Evolutionary conservation across 2,113 vertebrate species (phyloP), one percentile per base, ranked within the genome.

Genomic region (Girardinichthys multiradiatus): DNA sequence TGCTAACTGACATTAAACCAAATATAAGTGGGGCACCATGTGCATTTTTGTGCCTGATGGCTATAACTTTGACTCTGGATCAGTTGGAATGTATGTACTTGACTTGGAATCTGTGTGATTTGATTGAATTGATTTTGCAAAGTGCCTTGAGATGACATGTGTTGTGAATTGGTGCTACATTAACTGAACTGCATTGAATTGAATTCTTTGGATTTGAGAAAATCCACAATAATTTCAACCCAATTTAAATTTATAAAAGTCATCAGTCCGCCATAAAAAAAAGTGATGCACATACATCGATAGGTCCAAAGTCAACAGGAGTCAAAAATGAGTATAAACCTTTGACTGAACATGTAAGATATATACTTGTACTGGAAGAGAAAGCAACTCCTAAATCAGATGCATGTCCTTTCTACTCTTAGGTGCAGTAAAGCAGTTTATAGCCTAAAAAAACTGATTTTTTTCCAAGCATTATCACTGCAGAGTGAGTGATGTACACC

Each of bases 341-440:
- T 24, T n/a, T 21, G 48, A 51, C 48, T 24, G 21, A 8, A n/a
- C 24, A 54, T 54, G 21, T 54, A 17, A 17, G 10, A 77, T 67
- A 58, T 68, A 15, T 74, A 21, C 45, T 31, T 10, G 27, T 17
- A 26, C 28, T 58, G 27, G 74, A 76, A 45, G 58, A 26, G 17
- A 60, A 48, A 33, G 57, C 28, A 0, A 17, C 64, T 37, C 30
- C 68, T 26, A 31, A 24, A 11, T 28, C 59, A 35, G 76, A 39
- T 64, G 78, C 67, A 74, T 70, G 72, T 54, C 19, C 35, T 61
- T n/a, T n/a, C 60, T 14, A 28, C 31, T 51, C 4, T 24, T 39
- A 60, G 72, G 51, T 84, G 69, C 39, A 30, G 54, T 13, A 15
- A 35, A 75, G 68, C 73, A 42, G 76, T 74, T 66, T 70, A 42